Evolutionary conservation across 2,113 vertebrate genomes (phyloP).

Genomic region (Proterorhinus semilunaris): DNA sequence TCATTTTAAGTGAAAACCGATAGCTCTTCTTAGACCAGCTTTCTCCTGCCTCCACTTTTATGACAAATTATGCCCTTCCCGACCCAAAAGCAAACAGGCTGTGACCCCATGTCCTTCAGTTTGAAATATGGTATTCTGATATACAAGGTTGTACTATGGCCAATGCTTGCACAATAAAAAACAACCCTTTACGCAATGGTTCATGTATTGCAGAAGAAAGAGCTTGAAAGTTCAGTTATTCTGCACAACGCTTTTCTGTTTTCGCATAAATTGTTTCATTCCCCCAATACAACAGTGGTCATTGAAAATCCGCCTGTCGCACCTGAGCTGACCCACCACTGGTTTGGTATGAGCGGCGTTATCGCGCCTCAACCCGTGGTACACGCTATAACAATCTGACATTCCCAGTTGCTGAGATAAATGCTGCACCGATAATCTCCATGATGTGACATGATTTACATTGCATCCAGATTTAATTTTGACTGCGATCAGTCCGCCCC

Average conservation of each 20-base stretch:
- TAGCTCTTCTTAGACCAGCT: not conserved
- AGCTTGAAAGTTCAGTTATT: not conserved
- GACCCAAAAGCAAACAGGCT: no score
- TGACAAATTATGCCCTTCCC: not conserved
- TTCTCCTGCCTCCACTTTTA: not conserved
- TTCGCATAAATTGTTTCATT: not conserved
- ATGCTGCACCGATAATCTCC: conserved; percentile 16
- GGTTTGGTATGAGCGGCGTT: conserved; percentile 14
- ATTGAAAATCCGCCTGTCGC: not conserved
- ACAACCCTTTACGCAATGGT: not conserved
- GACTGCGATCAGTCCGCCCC: conserved; percentile 56
- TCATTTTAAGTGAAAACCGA: not conserved
- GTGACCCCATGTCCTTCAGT: not conserved
- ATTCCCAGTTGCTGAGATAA: conserved; percentile 18
- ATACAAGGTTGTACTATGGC: not conserved
- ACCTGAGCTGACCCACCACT: not conserved
- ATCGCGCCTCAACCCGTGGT: conserved; percentile 32
- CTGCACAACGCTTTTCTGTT: not conserved
- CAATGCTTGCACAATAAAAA: not conserved
- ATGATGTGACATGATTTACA: conserved; percentile 33
- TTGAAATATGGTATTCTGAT: not conserved
- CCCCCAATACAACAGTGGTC: not conserved
- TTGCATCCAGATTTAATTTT: conserved; percentile 49
- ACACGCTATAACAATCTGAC: not conserved
- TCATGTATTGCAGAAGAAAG: no score